Conservation (phyloP, 1,140 invertebrate species). For the Leguminivora glycinivorella region DNA sequence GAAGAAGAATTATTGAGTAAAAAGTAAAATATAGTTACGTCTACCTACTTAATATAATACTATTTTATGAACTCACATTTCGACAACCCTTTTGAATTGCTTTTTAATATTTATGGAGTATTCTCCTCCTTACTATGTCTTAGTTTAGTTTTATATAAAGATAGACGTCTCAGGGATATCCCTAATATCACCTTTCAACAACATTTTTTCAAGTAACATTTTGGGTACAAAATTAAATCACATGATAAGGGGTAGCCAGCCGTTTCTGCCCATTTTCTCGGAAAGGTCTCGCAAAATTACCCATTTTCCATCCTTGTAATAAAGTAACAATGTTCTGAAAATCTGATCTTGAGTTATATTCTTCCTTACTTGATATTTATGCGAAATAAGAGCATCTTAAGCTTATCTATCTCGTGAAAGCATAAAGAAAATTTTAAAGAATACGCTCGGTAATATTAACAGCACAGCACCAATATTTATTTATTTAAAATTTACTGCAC, state of each 20-base stretch:
- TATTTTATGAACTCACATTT: no score
- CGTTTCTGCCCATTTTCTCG: neutral
- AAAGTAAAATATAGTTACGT: no score
- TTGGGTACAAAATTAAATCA: neutral
- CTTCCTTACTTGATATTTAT: neutral
- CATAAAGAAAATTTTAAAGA: no score
- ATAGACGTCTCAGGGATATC: no score
- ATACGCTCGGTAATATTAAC: no score
- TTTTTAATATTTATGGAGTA: no score
- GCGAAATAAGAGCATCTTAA: neutral
- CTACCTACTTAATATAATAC: no score
- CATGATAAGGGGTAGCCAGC: neutral
- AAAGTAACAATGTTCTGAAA: constrained; percentile 2
- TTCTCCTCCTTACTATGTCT: no score
- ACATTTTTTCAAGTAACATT: neutral
- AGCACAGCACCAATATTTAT: no score
- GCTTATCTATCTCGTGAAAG: neutral
- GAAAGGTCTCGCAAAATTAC: neutral
- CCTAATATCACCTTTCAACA: neutral
- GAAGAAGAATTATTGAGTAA: no score
- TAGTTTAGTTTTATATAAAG: neutral
- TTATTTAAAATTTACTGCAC: no score
- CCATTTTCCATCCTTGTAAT: neutral
- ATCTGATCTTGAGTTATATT: neutral
- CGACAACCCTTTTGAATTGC: no score